A percentile compares a stretch with the other conserved stretches of the same genome.
Conservation (phyloP, 37 sponge, comb jelly and placozoan genomes). For the Diacarnus erythraeanus region DNA sequence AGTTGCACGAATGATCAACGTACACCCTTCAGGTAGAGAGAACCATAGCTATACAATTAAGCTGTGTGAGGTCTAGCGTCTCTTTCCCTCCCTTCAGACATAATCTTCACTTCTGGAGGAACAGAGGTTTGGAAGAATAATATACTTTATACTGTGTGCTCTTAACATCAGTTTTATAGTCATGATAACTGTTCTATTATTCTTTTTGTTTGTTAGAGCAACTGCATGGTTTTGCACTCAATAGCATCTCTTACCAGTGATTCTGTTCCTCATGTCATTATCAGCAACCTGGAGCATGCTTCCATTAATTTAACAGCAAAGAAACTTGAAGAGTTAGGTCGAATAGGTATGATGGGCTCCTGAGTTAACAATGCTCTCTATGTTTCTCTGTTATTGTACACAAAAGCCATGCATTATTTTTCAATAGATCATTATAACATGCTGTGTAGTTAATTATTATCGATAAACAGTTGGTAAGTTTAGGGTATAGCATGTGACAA, state of each 20-base stretch:
- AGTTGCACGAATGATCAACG: constrained; percentile 64
- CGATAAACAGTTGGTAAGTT: too few relatives aligned
- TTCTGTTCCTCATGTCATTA: constrained; percentile 66
- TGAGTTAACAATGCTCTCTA: too few relatives aligned
- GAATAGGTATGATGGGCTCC: constrained; percentile 47
- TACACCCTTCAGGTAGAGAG: constrained; percentile 22
- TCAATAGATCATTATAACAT: too few relatives aligned
- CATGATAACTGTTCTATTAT: too few relatives aligned
- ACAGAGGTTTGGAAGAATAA: constrained; percentile 59
- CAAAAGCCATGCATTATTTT: too few relatives aligned
- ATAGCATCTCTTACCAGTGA: background rate
- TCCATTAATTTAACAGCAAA: constrained; percentile 52
- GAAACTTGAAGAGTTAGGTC: constrained; percentile 45
- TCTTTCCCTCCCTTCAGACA: constrained; percentile 42
- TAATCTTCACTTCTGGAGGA: constrained; percentile 86
- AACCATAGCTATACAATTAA: background rate
- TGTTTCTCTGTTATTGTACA: too few relatives aligned
- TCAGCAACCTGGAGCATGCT: constrained; percentile 79
- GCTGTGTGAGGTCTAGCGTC: background rate
- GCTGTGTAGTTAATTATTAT: too few relatives aligned
- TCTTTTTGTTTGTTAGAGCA: constrained; percentile 33
- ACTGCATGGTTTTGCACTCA: constrained; percentile 54
- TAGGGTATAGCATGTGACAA: too few relatives aligned
- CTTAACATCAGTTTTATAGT: too few relatives aligned
- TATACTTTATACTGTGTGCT: background rate